Conservation (phyloP, 2,888 invertebrate species). For the Lysandra bellargus region DNA sequence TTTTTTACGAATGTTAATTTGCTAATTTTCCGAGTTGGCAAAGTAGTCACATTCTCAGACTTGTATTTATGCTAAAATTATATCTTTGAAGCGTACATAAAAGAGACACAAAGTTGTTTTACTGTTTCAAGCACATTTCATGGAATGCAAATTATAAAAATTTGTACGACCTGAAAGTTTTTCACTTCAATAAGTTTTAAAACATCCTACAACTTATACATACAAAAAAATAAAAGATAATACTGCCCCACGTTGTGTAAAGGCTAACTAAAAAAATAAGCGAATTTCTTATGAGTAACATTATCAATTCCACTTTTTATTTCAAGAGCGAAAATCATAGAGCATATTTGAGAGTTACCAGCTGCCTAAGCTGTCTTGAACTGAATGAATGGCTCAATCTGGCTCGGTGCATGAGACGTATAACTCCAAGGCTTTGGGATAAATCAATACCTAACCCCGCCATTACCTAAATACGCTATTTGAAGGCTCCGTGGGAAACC, state of each 20-base stretch:
- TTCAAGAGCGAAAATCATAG: background rate
- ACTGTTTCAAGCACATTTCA: background rate
- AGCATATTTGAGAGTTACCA: background rate
- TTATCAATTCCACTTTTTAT: background rate
- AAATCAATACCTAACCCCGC: constrained; percentile 7
- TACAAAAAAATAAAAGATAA: background rate
- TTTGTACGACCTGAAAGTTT: background rate
- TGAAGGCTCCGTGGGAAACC: constrained; percentile 9
- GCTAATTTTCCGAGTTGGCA: background rate
- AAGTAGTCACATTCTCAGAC: background rate
- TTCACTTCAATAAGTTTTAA: background rate
- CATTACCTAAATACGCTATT: constrained; percentile 12
- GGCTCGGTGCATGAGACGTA: constrained; percentile 8
- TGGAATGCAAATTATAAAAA: background rate
- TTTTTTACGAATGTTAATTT: background rate
- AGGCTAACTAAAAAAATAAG: background rate
- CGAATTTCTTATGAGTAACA: background rate
- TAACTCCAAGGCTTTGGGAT: constrained; percentile 20
- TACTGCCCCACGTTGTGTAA: background rate
- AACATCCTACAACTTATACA: background rate
- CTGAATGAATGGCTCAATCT: constrained; percentile 17
- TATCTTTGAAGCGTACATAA: constrained; percentile 18
- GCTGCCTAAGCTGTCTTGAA: background rate
- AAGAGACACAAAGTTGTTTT: constrained; percentile 25
- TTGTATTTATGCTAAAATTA: background rate